A percentile compares a stretch with the other conserved stretches of the same genome.
Conservation (phyloP, 2,888 invertebrate genomes). For the Cryptus viduatorius region DNA sequence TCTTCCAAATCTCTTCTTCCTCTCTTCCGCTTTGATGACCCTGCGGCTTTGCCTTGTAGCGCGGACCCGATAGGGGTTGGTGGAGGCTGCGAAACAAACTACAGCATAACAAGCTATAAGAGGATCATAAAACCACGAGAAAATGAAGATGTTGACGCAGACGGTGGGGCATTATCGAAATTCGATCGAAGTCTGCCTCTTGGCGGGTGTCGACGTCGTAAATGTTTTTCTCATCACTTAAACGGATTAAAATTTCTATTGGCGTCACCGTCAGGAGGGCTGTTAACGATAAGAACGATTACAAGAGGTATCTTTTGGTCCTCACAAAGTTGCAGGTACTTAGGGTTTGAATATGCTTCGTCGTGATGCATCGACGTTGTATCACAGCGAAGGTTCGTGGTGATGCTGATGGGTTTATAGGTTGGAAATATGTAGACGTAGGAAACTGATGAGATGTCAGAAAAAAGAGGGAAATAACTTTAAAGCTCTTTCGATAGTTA, state of each 20-base stretch:
- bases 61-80: background rate
- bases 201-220: background rate
- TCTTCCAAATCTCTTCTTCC: conserved; percentile 36
- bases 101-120: too few species aligned
- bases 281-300: background rate
- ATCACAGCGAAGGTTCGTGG: too few species aligned
- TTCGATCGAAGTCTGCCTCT: conserved; percentile 10
- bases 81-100: background rate
- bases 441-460: background rate
- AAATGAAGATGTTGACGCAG: background rate
- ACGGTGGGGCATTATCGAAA: conserved; percentile 9
- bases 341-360: too few species aligned
- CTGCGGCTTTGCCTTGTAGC: background rate
- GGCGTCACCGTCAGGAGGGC: background rate
- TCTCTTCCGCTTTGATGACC: background rate
- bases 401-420: too few species aligned
- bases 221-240: conserved; percentile 16
- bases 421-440: too few species aligned
- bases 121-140: background rate
- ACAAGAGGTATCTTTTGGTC: background rate
- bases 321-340: background rate
- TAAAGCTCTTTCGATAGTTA: too few species aligned
- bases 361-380: too few species aligned
- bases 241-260: background rate
- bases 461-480: too few species aligned